A percentile compares a stretch with the other conserved stretches of the same genome.
These are phyloP conservation scores for Chionodraco myersi DNA, from an alignment of 2,113 vertebrate genomes.

Conservation along the genomic window DNA sequence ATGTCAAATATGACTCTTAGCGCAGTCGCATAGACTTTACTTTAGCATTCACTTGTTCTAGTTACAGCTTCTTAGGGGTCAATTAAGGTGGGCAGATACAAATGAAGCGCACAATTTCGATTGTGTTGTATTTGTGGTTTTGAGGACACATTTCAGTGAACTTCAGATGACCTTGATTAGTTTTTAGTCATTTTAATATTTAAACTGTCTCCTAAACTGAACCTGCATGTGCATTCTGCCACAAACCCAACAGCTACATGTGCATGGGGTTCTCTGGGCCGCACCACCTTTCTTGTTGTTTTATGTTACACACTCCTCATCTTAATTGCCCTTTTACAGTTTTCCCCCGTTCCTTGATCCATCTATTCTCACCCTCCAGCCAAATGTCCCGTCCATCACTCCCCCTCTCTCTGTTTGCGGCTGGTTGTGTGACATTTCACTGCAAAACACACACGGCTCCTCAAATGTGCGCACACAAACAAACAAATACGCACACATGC, in stretches of 20 bases:
- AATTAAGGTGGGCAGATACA: no score
- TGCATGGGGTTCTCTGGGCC: neutral
- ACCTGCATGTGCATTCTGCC: neutral
- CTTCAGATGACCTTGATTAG: neutral
- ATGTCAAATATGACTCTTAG: neutral
- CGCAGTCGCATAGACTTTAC: neutral
- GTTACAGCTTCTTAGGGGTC: neutral
- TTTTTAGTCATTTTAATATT: neutral
- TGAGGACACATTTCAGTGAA: no score
- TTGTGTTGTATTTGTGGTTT: no score
- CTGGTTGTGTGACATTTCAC: slow-evolving; percentile 57
- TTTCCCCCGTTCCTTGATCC: slow-evolving; percentile 21
- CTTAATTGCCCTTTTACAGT: slow-evolving; percentile 43
- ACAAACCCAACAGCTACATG: slow-evolving; percentile 4
- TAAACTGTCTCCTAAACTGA: neutral
- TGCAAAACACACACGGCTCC: slow-evolving; percentile 6
- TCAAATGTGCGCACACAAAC: neutral
- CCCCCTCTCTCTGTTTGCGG: neutral
- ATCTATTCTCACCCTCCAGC: slow-evolving; percentile 36
- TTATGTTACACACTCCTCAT: slow-evolving; percentile 26
- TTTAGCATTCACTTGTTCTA: neutral
- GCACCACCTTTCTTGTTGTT: slow-evolving; percentile 11
- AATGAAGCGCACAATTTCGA: no score
- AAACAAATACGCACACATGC: neutral
- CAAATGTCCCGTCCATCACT: slow-evolving; percentile 41